Evolutionary conservation across 2,113 vertebrate species (phyloP).

Genomic region (Tragelaphus strepsiceros): DNA sequence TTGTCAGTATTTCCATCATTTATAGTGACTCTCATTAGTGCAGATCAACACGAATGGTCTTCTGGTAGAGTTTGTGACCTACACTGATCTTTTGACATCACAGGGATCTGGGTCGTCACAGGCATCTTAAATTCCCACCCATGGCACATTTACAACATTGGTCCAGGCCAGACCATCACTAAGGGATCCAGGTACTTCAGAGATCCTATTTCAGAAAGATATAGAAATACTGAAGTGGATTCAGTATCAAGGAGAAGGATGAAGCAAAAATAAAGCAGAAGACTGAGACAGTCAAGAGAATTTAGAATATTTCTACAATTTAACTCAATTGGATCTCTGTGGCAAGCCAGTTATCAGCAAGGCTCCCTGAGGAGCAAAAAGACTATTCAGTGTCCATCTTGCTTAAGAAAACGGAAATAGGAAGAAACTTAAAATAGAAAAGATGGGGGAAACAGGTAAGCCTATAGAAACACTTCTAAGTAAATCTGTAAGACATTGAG

Average conservation of each 20-base stretch:
- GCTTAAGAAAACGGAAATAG: not conserved
- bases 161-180: not conserved
- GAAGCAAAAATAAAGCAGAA: not conserved
- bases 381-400: not conserved
- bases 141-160: not conserved
- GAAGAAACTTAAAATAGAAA: not conserved
- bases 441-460: not conserved
- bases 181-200: not conserved
- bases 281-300: not conserved
- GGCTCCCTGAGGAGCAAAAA: not conserved
- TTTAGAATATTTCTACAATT: not conserved
- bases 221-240: not conserved
- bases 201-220: not conserved
- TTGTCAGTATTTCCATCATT: not conserved
- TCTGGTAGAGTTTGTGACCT: not conserved
- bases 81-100: not conserved
- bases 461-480: not conserved
- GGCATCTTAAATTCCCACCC: not conserved
- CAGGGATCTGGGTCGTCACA: not conserved
- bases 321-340: not conserved
- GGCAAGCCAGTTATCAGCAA: not conserved
- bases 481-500: not conserved
- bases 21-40: not conserved
- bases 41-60: not conserved
- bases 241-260: not conserved